Base-by-base conservation (phyloP, 2,888 invertebrate genomes). In the Euspilapteryx auroguttella region DNA sequence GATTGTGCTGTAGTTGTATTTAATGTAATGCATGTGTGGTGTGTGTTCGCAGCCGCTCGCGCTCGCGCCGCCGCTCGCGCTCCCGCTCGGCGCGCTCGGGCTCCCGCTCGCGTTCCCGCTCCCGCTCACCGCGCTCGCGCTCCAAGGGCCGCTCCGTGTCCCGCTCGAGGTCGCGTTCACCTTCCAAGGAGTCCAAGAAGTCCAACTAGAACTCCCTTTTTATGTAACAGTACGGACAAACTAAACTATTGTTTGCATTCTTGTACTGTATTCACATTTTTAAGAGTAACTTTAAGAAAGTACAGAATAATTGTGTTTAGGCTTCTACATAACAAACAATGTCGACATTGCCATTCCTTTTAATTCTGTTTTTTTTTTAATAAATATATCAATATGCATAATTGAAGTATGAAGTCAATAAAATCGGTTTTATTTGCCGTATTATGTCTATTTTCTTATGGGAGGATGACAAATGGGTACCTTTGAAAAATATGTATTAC, bases 91-190 rank as follows among this genome's bases (percentile, higher is more conserved):
- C 49, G 14, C 78, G 37, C 47, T 48, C 55, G 7, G 49, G 57
- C 23, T 59, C 77, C 4, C 69, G 75, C 34, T 57, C 57, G 4
- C 59, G 71, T 40, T 62, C 64, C 39, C 75, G 76, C 40, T 62
- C 62, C 39, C 66, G 77, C 34, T 73, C 75, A n/a, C n/a, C n/a
- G n/a, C 68, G 73, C 37, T 73, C 77, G n/a, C 73, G 75, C 39
- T 75, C 75, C 37, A 73, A 69, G 49, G 66, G 63, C 31, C 59
- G 75, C 32, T 77, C 78, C 12, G 59, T 68, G 55, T 73, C 76
- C 23, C 63, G 75, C 12, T 73, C 73, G 29, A 55, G 75, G 42
- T 75, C 75, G 35, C 64, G 75, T 30, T 75, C 75, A 28, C 64
- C 65, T 39, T 73, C 73, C 39, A 75, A 73, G 51, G 73, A 73